Evolutionary conservation across 2,888 invertebrate genomes (phyloP).

Genomic region (Xanthorhoe spadicearia): DNA sequence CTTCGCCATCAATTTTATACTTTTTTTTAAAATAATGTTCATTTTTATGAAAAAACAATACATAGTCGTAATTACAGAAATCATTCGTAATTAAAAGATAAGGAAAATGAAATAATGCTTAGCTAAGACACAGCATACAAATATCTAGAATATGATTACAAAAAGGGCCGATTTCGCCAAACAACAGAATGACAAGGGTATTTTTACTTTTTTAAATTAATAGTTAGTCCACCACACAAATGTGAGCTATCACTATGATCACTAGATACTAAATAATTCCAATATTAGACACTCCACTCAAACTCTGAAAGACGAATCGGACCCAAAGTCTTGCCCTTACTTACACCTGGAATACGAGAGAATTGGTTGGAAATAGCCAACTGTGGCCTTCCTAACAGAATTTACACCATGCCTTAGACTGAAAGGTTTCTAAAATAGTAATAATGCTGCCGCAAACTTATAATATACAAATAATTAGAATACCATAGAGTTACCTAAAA

Average conservation of each 20-base stretch:
- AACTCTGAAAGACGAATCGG: not conserved
- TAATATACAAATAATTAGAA: conserved; percentile 11
- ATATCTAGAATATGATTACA: not conserved
- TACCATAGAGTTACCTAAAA: conserved; percentile 13
- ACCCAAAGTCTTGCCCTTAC: not conserved
- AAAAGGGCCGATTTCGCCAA: not conserved
- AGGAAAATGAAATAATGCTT: not conserved
- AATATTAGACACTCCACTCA: not conserved
- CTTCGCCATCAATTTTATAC: conserved; percentile 39
- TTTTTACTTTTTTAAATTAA: not conserved
- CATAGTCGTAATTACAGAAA: not conserved
- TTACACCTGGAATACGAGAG: not conserved
- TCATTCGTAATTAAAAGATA: not conserved
- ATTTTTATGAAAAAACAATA: conserved; percentile 32
- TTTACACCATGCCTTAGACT: conserved; percentile 30
- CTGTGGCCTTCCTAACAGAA: conserved; percentile 40
- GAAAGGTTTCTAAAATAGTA: conserved; percentile 16
- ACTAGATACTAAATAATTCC: not conserved
- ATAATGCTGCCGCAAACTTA: conserved; percentile 17
- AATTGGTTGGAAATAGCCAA: conserved; percentile 18
- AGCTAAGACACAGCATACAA: not conserved
- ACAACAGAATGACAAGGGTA: not conserved
- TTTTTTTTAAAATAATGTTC: conserved; percentile 32
- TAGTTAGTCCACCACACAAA: not conserved
- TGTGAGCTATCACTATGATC: not conserved